Conservation (phyloP, 1,140 invertebrate genomes). For the Drosophila malerkotliana region DNA sequence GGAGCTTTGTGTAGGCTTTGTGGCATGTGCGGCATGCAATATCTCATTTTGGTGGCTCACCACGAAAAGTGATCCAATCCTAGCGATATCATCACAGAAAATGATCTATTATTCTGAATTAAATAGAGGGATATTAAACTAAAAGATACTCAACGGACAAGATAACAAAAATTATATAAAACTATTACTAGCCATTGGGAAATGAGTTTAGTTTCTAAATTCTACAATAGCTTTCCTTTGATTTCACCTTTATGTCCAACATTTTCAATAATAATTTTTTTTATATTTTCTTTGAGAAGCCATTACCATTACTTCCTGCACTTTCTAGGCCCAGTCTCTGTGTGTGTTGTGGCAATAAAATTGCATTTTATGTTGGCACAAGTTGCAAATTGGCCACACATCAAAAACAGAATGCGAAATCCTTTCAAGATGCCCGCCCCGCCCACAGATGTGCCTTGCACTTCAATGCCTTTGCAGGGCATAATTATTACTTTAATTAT, state of each 20-base stretch:
- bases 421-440: slow-evolving; percentile 67
- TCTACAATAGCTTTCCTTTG: slow-evolving; percentile 20
- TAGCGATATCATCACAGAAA: slow-evolving; percentile 12
- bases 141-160: not conserved
- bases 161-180: not conserved
- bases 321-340: slow-evolving; percentile 13
- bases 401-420: slow-evolving; percentile 67
- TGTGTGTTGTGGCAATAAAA: slow-evolving; percentile 53
- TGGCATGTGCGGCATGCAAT: slow-evolving; percentile 58
- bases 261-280: slow-evolving; percentile 6
- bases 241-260: slow-evolving; percentile 8
- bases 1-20: slow-evolving; percentile 57
- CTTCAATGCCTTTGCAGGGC: slow-evolving; percentile 48
- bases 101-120: slow-evolving; percentile 14
- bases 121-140: slow-evolving; percentile 6
- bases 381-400: slow-evolving; percentile 68
- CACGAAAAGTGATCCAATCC: slow-evolving; percentile 30
- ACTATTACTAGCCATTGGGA: too few species aligned
- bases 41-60: slow-evolving; percentile 28
- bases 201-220: too few species aligned
- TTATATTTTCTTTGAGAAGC: not conserved
- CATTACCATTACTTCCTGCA: slow-evolving; percentile 18
- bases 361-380: slow-evolving; percentile 35
- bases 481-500: slow-evolving; percentile 78
- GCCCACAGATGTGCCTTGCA: slow-evolving; percentile 11